phyloP scores from a whole-genome alignment of 2,797 vertebrate genomes.

The Botia kubotai region DNA sequence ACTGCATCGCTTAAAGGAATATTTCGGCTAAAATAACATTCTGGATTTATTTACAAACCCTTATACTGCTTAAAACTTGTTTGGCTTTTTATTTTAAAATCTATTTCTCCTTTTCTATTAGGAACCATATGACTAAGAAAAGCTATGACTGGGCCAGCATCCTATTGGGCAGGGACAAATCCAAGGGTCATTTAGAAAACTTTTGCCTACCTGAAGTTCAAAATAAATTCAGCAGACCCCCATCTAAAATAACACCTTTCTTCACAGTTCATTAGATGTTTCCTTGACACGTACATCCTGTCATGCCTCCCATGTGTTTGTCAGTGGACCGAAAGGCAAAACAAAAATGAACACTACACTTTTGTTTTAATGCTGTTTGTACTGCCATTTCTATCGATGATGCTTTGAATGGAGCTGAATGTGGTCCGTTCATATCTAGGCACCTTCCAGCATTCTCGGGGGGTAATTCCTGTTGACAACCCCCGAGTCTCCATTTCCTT shows the following conservation, averaged over 20 bases:
- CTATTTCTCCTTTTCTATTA: not conserved
- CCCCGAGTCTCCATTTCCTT: slow-evolving; percentile 27
- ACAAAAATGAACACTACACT: slow-evolving; percentile 21
- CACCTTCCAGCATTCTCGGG: slow-evolving; percentile 27
- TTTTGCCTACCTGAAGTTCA: not conserved
- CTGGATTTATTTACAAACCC: no score
- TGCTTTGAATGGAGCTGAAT: slow-evolving; percentile 17
- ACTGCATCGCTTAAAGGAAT: not conserved
- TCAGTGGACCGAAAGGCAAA: slow-evolving; percentile 14
- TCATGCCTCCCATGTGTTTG: slow-evolving; percentile 16
- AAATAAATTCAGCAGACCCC: slow-evolving; percentile 14
- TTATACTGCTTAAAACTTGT: no score
- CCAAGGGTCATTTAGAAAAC: slow-evolving; percentile 38
- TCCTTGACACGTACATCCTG: slow-evolving; percentile 1
- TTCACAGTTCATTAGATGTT: slow-evolving; percentile 9
- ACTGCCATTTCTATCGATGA: not conserved
- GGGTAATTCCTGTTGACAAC: slow-evolving; percentile 21
- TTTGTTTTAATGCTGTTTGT: slow-evolving; percentile 16
- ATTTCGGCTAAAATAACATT: not conserved
- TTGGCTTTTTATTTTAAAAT: not conserved
- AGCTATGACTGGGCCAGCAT: slow-evolving; percentile 37
- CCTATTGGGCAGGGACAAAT: slow-evolving; percentile 31
- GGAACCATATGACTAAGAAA: slow-evolving; percentile 37
- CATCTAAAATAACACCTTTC: not conserved
- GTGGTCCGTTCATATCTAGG: slow-evolving; percentile 20